Evolutionary conservation across 2,113 vertebrate species (phyloP), one percentile per base, ranked within the genome.

Genomic region (Telmatochromis brachygnathus): DNA sequence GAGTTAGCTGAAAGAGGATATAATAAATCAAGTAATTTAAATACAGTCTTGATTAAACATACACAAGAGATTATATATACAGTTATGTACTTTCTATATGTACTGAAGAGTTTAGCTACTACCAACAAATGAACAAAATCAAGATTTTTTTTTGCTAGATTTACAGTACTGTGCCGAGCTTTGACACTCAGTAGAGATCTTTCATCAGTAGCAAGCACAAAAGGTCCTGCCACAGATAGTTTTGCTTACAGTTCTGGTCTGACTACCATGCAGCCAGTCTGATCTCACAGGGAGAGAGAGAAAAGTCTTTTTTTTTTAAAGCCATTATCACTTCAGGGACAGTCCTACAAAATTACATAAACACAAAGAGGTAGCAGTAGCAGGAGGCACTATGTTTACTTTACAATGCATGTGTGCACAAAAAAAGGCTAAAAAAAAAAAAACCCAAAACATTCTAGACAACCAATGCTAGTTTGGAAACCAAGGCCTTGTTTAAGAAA

Each of bases 1-100:
- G 97, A 96, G 89, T 96, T 98, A 45, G 94, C 98, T n/a, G 14
- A 53, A 65, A 79, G n/a, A 23, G 13, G n/a, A 85, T 5, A 21
- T 9, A 17, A 51, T 77, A n/a, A 77, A n/a, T 51, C 26, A 30
- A 49, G 49, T 26, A 11, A 81, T n/a, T 68, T 62, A 39, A 68
- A 73, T 37, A 73, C 28, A 37, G 19, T 11, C 5, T 62, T 33
- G 39, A 49, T 55, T 56, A 80, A 35, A 80, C 13, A 45, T 73
- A 45, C n/a, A 73, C 65, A 45, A 23, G 39, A 45, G 62, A 39
- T 23, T 23, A 68, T 9, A 39, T 68, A 39, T 68, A 68, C 19
- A 65, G 60, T 65, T 65, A 65, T 65, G 19, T 37, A 65, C 35
- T 14, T 68, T 65, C 19, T 26, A 73, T 73, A 45, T 73, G 3